phyloP scores from a whole-genome alignment of 1,140 invertebrate species.

The Augochlora pura region DNA sequence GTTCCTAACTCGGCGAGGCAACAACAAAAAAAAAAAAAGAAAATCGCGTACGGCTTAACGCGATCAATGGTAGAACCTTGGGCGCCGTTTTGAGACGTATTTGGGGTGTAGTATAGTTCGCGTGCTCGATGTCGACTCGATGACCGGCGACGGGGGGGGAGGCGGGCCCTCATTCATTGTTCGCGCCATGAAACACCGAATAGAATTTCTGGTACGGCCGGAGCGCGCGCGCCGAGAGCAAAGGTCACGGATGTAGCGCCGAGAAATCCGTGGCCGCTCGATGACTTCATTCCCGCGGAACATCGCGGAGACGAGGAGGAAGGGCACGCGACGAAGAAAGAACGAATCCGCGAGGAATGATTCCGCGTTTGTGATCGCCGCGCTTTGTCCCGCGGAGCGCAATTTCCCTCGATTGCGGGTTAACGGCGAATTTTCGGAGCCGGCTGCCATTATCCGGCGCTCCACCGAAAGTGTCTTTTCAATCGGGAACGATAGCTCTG shows the following conservation, averaged over 20 bases:
- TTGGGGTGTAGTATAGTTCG: slow-evolving; percentile 27
- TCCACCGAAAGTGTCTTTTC: no score
- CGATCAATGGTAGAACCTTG: slow-evolving; percentile 58
- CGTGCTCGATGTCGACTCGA: slow-evolving; percentile 34
- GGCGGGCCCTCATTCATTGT: slow-evolving; percentile 27
- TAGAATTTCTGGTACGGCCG: background rate
- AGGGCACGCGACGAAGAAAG: no score
- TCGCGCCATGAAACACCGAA: background rate
- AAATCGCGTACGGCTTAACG: background rate
- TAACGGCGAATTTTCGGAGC: no score
- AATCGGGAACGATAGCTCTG: no score
- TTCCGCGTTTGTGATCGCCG: no score
- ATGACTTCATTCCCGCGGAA: background rate
- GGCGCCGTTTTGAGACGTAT: slow-evolving; percentile 48
- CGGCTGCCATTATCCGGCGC: no score
- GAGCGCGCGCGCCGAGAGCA: background rate
- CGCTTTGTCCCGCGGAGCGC: no score
- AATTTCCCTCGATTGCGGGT: no score
- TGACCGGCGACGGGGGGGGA: no score
- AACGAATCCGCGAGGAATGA: no score
- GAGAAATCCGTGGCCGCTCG: background rate
- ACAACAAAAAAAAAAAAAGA: background rate
- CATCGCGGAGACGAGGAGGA: no score
- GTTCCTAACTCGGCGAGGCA: background rate
- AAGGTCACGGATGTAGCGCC: background rate